Evolutionary conservation across 2,888 invertebrate species (phyloP).

Genomic region (Drosophila anomalata): DNA sequence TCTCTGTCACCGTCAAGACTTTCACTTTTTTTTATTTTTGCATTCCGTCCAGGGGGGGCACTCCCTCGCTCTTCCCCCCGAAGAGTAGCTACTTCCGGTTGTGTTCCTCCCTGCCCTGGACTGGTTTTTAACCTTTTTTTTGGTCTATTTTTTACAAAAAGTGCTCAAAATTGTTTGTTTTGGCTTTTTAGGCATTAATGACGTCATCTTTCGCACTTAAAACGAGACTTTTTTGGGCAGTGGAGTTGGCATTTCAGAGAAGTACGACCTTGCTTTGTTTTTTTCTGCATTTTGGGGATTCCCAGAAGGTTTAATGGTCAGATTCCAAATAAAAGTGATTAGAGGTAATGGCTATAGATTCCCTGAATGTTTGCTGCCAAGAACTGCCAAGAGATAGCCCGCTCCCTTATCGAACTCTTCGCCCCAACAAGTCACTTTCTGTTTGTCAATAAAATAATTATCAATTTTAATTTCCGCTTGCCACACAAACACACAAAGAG

Average conservation of each 20-base stretch:
- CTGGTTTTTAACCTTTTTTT: neutral
- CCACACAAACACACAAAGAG: constrained; percentile 38
- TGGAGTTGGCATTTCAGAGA: neutral
- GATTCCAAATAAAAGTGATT: neutral
- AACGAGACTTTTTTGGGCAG: too few relatives aligned
- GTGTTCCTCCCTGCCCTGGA: neutral
- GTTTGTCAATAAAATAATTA: constrained; percentile 61
- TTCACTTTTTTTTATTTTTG: constrained; percentile 15
- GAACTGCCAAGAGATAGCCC: neutral
- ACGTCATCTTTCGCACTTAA: neutral
- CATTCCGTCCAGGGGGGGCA: neutral
- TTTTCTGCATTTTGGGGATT: too few relatives aligned
- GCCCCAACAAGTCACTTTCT: constrained; percentile 8
- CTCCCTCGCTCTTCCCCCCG: too few relatives aligned
- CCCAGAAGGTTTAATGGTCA: neutral
- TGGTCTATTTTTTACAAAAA: neutral
- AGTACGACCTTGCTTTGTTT: neutral
- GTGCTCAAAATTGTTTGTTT: neutral
- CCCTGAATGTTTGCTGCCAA: neutral
- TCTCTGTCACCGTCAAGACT: neutral
- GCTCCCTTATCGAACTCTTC: constrained; percentile 1
- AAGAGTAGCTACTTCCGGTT: constrained; percentile 9
- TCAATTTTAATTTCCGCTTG: constrained; percentile 66
- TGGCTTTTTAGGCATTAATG: neutral
- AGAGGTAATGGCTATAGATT: neutral